phyloP scores from a whole-genome alignment of 1,140 invertebrate genomes.

The Sycobia sp. region DNA sequence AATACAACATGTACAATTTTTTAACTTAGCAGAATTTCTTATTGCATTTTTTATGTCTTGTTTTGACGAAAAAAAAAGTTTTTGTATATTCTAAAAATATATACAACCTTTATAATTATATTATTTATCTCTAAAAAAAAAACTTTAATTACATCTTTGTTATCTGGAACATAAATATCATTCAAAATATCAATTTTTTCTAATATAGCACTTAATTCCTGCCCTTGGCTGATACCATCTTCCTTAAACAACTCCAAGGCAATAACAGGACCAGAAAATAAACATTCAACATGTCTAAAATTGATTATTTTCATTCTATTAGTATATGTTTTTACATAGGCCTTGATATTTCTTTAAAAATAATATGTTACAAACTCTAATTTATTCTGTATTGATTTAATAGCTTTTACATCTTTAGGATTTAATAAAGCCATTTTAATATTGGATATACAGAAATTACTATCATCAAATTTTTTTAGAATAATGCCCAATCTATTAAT shows the following conservation, averaged over 20 bases:
- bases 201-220: constrained; percentile 70
- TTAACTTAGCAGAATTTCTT: constrained; percentile 65
- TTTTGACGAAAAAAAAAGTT: constrained; percentile 71
- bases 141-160: constrained; percentile 61
- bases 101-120: background rate
- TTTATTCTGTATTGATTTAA: constrained; percentile 65
- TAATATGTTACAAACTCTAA: constrained; percentile 63
- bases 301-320: constrained; percentile 14
- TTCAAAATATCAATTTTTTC: constrained; percentile 75
- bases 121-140: background rate
- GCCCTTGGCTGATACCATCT: constrained; percentile 69
- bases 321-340: background rate
- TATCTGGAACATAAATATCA: constrained; percentile 73
- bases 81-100: constrained; percentile 62
- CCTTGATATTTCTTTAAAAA: constrained; percentile 18
- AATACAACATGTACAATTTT: constrained; percentile 81
- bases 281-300: constrained; percentile 65
- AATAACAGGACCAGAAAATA: constrained; percentile 75
- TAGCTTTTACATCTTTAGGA: constrained; percentile 69
- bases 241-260: constrained; percentile 78
- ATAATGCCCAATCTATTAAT: constrained; percentile 77
- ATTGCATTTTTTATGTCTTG: constrained; percentile 58
- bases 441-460: constrained; percentile 73
- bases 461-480: constrained; percentile 68
- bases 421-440: constrained; percentile 73